Conservation (phyloP, 1,140 invertebrate genomes). For the Asobara japonica region DNA sequence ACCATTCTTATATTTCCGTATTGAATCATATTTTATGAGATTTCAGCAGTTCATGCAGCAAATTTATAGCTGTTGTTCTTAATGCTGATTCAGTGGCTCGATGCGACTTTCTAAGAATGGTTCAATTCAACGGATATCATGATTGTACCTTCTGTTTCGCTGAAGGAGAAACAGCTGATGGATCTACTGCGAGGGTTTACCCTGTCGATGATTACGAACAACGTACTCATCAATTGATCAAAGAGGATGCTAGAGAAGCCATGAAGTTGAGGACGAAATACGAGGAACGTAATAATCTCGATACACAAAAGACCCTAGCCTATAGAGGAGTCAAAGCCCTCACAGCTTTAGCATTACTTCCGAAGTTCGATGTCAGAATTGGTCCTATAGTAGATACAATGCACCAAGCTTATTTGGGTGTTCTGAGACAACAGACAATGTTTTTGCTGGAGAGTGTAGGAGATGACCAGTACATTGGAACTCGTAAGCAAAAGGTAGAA, state of each 20-base stretch:
- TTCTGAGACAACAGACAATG: conserved; percentile 9
- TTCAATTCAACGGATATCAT: conserved; percentile 20
- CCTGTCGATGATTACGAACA: neutral
- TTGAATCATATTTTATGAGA: too few relatives aligned
- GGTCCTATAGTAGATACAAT: conserved; percentile 11
- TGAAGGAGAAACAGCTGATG: neutral
- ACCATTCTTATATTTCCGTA: too few relatives aligned
- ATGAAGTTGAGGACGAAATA: neutral
- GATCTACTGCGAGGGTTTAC: neutral
- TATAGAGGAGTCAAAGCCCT: neutral
- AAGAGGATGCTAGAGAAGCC: neutral
- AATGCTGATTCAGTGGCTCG: too few relatives aligned
- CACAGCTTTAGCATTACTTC: neutral
- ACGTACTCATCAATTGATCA: neutral
- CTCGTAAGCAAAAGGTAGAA: neutral
- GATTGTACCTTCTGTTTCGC: conserved; percentile 23
- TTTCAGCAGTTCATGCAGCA: too few relatives aligned
- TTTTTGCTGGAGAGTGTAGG: neutral
- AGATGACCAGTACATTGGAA: conserved; percentile 14
- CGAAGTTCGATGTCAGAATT: neutral
- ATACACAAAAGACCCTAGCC: neutral
- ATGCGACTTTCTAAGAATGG: conserved; percentile 5
- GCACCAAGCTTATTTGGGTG: conserved; percentile 18
- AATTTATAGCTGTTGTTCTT: too few relatives aligned
- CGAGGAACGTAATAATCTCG: neutral